Evolutionary conservation across 2,888 invertebrate genomes (phyloP), one percentile per base, ranked within the genome.

Genomic region (Lacanobia oleracea): DNA sequence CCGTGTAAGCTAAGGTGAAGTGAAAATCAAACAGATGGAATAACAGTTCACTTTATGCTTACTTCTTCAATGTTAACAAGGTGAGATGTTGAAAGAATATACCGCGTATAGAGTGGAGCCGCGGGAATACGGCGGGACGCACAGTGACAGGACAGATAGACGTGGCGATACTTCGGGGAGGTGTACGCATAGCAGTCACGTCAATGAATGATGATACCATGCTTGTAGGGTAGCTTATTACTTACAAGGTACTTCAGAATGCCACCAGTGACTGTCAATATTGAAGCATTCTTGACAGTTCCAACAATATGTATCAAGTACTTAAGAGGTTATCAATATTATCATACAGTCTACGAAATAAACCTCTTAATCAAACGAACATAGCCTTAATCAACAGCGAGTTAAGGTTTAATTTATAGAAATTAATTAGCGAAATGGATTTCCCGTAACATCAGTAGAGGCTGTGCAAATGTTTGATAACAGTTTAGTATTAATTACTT

Each of bases 371-470:
- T 21, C 66, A 69, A 45, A n/a, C 53, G 23, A 76, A 71, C 56
- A 37, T 80, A 65, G 16, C 9, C 67, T 53, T 64, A 74, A 84
- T 4, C 0, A 0, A 0, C 16, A 33, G 23, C 7, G 1, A 0
- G 0, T 18, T 62, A 81, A 60, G 67, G 81, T 78, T 54, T 37
- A 64, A 40, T 66, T 60, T 57, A 4, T n/a, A 23, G n/a, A 18
- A 82, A 72, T 75, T 85, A 87, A 87, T 86, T 84, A 87, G 57
- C 51, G 23, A 76, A 86, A 84, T 86, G 76, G 83, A 59, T 71
- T 67, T 45, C 51, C 48, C 57, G 48, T 66, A 70, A 59, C 61
- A 51, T 57, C 50, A 61, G 27, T 27, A 59, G 40, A 16, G 12
- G 48, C 67, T 57, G 62, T 16, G 76, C 70, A 85, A 84, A 83